Evolutionary conservation across 53 echinoderm and acorn worm genomes (phyloP).

Genomic region (Apostichopus leukothele): DNA sequence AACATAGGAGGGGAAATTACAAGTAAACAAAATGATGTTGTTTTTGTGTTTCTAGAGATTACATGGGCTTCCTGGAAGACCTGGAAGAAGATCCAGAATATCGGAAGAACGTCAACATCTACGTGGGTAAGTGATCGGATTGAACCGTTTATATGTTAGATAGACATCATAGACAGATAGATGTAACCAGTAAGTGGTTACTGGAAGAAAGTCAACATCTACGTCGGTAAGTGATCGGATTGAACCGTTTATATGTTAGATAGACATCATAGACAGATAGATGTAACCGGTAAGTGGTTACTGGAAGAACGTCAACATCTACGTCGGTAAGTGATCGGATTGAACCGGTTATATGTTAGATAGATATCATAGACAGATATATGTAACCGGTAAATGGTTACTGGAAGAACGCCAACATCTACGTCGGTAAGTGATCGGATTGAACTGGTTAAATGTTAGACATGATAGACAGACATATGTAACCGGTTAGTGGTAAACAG

Average conservation of each 20-base stretch:
- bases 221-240: constrained; percentile 59
- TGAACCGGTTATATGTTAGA: too few relatives aligned
- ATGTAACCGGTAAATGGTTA: constrained; percentile 4
- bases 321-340: constrained; percentile 59
- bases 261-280: too few relatives aligned
- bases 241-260: too few relatives aligned
- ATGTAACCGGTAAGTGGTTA: constrained; percentile 6
- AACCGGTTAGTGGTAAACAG: too few relatives aligned
- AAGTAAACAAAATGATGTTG: not conserved
- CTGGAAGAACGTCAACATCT: constrained; percentile 89
- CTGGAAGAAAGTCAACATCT: constrained; percentile 91
- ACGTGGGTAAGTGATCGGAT: constrained; percentile 61
- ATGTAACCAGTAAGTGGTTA: constrained; percentile 6
- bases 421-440: constrained; percentile 59
- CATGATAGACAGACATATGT: too few relatives aligned
- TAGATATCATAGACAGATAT: too few relatives aligned
- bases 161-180: too few relatives aligned
- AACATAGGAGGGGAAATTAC: not conserved
- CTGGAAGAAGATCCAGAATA: constrained; percentile 91
- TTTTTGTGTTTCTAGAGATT: constrained; percentile 64
- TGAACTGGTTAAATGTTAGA: too few relatives aligned
- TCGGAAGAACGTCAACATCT: constrained; percentile 90
- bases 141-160: too few relatives aligned
- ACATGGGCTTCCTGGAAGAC: constrained; percentile 89
- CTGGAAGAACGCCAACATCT: constrained; percentile 88